Base-by-base conservation (phyloP, 2,113 vertebrate species). In the Gila orcuttii region DNA sequence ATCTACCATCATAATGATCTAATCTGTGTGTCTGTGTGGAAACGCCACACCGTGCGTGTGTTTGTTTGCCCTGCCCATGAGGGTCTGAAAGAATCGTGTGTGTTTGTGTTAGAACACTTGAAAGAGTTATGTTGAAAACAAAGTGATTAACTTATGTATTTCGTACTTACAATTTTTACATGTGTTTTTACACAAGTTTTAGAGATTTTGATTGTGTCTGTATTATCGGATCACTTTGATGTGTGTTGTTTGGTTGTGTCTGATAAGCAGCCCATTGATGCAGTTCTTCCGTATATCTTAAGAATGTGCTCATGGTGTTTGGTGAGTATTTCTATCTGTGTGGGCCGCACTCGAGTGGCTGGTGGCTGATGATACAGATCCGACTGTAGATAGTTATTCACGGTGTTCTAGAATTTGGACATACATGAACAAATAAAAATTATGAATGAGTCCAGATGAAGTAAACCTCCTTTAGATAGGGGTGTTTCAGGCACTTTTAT, bases 1-100 rank as follows among this genome's bases (percentile, higher is more conserved):
- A 74, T 83, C 82, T 59, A 82, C 80, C 25, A 82, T 82, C 62
- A 68, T 47, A 68, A 69, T 17, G 50, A 83, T 83, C 68, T 83
- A 83, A 83, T 74, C 82, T 28, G 50, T 23, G 42, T 52, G 62
- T 69, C 45, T 82, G 80, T 66, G 79, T 83, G 81, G 81, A 83
- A 83, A 83, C 81, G 55, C 47, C 31, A 83, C 31, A 68, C 81
- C 23, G 33, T 73, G 81, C 66, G 4, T 57, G 68, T 73, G 82
- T 83, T 36, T 73, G 66, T 74, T 23, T 19, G 21, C 31, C 68
- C 68, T 57, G 33, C 82, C 68, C 50, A 42, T 28, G 31, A 42
- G 11, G 19, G 68, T 13, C 45, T 69, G 80, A 69, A 69, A 52
- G 19, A 33, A 23, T 13, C 5, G 21, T 8, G 28, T 69, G 19